Evolutionary conservation across 2,797 vertebrate species (phyloP).

Genomic region (Sebastiscus tertius): DNA sequence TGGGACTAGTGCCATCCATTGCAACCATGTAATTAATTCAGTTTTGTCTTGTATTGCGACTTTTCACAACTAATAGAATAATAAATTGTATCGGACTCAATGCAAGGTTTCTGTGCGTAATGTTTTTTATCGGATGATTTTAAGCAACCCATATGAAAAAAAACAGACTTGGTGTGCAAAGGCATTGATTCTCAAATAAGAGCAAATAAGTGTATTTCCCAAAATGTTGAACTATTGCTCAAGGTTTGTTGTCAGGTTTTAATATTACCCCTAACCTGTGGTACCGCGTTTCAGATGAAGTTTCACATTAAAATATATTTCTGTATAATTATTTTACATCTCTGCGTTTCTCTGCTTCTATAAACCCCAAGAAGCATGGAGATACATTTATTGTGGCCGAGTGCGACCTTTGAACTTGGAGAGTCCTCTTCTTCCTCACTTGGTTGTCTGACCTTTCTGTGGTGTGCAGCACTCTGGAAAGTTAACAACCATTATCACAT

Average conservation of each 20-base stretch:
- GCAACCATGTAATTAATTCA: no score
- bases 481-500: constrained; percentile 76
- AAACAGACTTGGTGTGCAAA: no score
- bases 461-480: constrained; percentile 53
- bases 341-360: not conserved
- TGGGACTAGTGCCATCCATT: no score
- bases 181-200: not conserved
- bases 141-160: no score
- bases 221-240: not conserved
- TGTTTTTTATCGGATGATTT: no score
- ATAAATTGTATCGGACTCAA: no score
- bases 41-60: no score
- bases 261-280: not conserved
- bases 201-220: not conserved
- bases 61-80: no score
- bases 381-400: not conserved
- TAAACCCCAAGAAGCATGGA: not conserved
- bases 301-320: not conserved
- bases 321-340: not conserved
- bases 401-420: constrained; percentile 18
- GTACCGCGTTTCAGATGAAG: not conserved
- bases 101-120: no score
- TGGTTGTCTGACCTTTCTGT: constrained; percentile 46
- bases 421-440: constrained; percentile 18
- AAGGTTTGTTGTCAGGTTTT: not conserved